phyloP scores from a whole-genome alignment of 2,888 invertebrate species.

The Megalurothrips usitatus region DNA sequence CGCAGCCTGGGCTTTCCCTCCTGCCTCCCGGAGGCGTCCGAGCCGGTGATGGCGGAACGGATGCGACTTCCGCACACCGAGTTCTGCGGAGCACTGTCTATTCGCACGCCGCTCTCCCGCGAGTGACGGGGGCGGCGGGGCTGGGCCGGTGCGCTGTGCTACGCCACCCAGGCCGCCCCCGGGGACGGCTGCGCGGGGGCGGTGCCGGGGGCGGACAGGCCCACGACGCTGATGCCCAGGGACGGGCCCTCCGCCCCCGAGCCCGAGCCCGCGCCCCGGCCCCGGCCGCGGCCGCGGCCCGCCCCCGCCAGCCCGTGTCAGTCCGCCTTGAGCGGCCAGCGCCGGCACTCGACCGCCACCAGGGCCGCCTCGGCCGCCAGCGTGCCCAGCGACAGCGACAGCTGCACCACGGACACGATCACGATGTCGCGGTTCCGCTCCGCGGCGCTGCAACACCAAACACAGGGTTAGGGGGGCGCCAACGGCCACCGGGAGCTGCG shows the following conservation, averaged over 20 bases:
- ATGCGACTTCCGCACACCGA: too few relatives aligned
- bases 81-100: too few relatives aligned
- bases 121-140: not conserved
- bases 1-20: too few relatives aligned
- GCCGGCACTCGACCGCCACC: constrained; percentile 4
- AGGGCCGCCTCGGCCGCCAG: constrained; percentile 12
- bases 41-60: too few relatives aligned
- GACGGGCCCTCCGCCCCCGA: constrained; percentile 2
- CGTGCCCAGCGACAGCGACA: not conserved
- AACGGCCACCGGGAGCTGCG: too few relatives aligned
- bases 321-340: constrained; percentile 19
- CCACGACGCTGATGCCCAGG: constrained; percentile 21
- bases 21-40: too few relatives aligned
- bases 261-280: not conserved
- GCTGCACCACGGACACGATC: not conserved
- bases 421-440: not conserved
- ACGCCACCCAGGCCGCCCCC: constrained; percentile 8
- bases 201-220: not conserved
- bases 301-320: constrained; percentile 4
- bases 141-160: not conserved
- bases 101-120: too few relatives aligned
- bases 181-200: not conserved
- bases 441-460: not conserved
- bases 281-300: constrained; percentile 6
- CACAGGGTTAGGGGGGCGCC: not conserved